Evolutionary conservation across 1,140 invertebrate genomes (phyloP), one percentile per base, ranked within the genome.

Genomic region (Elymnias hypermnestra): DNA sequence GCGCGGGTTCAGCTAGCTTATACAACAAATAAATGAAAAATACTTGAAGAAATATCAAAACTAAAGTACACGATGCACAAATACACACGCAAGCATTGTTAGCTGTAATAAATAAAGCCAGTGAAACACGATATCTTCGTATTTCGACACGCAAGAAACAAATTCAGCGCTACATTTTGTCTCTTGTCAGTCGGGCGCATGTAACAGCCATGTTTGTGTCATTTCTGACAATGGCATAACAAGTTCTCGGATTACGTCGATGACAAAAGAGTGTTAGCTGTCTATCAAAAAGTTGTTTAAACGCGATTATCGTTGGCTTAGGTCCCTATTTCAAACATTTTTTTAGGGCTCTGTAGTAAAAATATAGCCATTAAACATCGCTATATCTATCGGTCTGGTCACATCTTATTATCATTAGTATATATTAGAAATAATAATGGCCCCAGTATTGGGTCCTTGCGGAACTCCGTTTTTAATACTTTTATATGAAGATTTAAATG

Each of bases 201-300:
- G 22, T 18, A n/a, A 36, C 36, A 25, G 35, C 23, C 35, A 28
- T 22, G 31, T 28, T 17, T 18, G 26, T 21, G 40, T 38, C 22
- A 8, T n/a, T 13, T 5, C 9, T 18, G 47, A 50, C 47, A 50
- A 52, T 45, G 13, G 36, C 25, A 39, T 45, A 45, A 52, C 49
- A 52, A 45, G 37, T 37, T 51, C 48, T 51, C 48, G 48, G 39
- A 13, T 51, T 51, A 51, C 48, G 18, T 8, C 23, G 5, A 7
- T 7, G 8, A 43, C 48, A 51, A 51, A 25, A 22, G 8, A 28
- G 26, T 12, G n/a, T 5, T 21, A 18, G 14, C 17, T 6, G 26
- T 7, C 26, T 8, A 29, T 29, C 8, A 5, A 10, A 29, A 22
- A 22, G 26, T 29, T 12, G 10, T 29, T 29, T 12, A 13, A 29